These are phyloP conservation scores for Enteromius treurensis DNA, from an alignment of 2,797 vertebrate genomes.

Conservation along the genomic window DNA sequence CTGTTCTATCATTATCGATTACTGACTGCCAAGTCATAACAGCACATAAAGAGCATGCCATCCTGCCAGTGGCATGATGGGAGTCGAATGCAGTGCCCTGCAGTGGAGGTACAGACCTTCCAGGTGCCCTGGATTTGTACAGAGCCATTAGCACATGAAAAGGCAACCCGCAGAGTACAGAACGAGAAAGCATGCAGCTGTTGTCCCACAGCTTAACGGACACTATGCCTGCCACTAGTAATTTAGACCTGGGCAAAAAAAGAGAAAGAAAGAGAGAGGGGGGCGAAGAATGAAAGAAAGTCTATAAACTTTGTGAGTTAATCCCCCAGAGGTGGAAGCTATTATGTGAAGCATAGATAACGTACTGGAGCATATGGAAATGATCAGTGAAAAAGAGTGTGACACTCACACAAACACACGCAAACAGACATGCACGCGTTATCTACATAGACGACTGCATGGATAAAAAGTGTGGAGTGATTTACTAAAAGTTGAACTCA, in stretches of 20 bases:
- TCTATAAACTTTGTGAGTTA: conserved; percentile 61
- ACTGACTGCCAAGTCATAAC: not conserved
- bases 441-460: conserved; percentile 8
- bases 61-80: conserved; percentile 64
- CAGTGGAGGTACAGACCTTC: conserved; percentile 67
- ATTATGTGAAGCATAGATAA: conserved; percentile 73
- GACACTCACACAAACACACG: conserved; percentile 55
- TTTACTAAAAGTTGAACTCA: conserved; percentile 4
- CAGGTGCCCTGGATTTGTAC: conserved; percentile 79
- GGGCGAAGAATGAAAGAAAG: conserved; percentile 44
- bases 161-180: conserved; percentile 63
- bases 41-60: not conserved
- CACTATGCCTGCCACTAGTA: conserved; percentile 78
- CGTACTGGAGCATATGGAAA: conserved; percentile 73
- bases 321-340: conserved; percentile 70
- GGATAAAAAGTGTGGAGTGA: not conserved
- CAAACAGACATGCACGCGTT: conserved; percentile 28
- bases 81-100: conserved; percentile 64
- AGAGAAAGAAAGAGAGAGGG: no score
- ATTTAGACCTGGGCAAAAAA: conserved; percentile 66
- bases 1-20: not conserved
- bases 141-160: conserved; percentile 82
- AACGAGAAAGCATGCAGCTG: conserved; percentile 72
- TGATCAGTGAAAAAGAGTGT: conserved; percentile 67
- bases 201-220: conserved; percentile 65